These are phyloP conservation scores for Anseranas semipalmata DNA, from an alignment of 2,113 vertebrate genomes.

Conservation along the genomic window DNA sequence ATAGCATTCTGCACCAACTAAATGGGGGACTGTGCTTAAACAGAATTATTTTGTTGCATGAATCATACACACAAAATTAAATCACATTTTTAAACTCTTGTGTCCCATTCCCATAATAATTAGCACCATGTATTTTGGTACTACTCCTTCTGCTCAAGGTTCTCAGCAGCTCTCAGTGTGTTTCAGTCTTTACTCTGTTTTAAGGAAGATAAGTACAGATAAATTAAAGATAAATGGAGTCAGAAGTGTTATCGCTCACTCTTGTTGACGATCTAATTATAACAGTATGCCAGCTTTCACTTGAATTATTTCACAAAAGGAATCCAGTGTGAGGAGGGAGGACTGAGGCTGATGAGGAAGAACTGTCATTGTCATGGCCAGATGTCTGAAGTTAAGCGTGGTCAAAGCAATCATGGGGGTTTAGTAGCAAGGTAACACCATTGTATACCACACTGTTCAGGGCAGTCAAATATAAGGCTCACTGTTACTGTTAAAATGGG, in stretches of 20 bases:
- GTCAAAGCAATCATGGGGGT: background rate
- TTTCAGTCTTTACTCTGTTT: background rate
- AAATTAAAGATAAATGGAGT: background rate
- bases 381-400: background rate
- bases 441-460: background rate
- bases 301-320: background rate
- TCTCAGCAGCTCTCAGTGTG: background rate
- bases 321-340: background rate
- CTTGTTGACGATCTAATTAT: background rate
- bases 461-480: background rate
- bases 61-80: conserved; percentile 33
- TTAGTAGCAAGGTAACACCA: background rate
- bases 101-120: background rate
- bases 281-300: background rate
- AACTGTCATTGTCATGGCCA: background rate
- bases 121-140: background rate
- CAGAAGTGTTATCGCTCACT: background rate
- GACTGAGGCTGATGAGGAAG: background rate
- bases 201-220: background rate
- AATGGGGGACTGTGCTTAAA: background rate
- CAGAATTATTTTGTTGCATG: conserved; percentile 21
- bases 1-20: background rate
- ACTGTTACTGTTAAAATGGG: background rate
- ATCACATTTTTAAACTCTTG: background rate
- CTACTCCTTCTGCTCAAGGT: background rate